Evolutionary conservation across 2,888 invertebrate genomes (phyloP).

Genomic region (Thecocarcelia acutangulata): DNA sequence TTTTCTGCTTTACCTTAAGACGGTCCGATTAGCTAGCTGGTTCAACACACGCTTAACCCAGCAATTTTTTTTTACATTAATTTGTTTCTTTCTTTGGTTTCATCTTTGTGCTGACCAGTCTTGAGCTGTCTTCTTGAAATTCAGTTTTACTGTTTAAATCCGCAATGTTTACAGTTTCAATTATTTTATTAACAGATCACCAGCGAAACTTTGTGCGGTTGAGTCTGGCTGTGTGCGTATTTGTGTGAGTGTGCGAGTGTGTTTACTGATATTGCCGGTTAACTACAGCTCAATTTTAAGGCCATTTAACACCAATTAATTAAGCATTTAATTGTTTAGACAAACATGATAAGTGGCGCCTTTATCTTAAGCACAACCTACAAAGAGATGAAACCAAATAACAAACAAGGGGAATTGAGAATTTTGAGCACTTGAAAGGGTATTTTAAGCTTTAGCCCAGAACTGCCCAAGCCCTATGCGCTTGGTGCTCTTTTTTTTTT

Average conservation of each 20-base stretch:
- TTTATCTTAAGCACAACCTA: background rate
- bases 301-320: conserved; percentile 65
- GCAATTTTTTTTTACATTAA: background rate
- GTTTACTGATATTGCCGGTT: conserved; percentile 1
- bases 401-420: background rate
- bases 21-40: conserved; percentile 34
- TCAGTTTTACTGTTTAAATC: conserved; percentile 51
- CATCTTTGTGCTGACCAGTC: conserved; percentile 41
- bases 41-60: conserved; percentile 1
- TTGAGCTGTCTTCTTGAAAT: conserved; percentile 45
- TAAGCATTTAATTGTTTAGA: conserved; percentile 63
- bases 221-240: background rate
- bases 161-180: conserved; percentile 60
- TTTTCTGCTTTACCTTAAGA: conserved; percentile 29
- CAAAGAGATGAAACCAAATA: background rate
- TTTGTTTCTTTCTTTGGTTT: background rate
- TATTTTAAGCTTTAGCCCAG: background rate
- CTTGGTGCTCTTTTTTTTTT: no score
- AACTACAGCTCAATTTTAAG: conserved; percentile 53
- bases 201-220: conserved; percentile 7
- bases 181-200: conserved; percentile 62
- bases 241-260: background rate
- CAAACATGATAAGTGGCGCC: conserved; percentile 65
- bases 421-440: background rate
- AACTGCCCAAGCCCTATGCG: no score